phyloP scores from a whole-genome alignment of 2,113 vertebrate species.

The Thamnophis sirtalis region DNA sequence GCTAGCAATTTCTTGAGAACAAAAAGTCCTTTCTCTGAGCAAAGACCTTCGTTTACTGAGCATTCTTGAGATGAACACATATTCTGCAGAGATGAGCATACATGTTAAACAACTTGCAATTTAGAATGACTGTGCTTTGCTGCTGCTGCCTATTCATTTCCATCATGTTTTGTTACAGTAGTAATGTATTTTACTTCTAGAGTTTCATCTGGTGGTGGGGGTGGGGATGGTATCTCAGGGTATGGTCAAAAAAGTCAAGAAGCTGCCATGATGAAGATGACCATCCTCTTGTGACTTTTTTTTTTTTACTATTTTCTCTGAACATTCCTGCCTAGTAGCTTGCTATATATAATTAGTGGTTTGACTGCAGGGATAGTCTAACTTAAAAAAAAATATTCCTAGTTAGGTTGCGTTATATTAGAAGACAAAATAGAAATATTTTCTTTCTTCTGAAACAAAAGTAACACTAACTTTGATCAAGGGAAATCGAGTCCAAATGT shows the following conservation, averaged over 20 bases:
- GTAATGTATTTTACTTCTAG: background rate
- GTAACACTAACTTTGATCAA: background rate
- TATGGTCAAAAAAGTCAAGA: background rate
- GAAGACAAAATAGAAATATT: background rate
- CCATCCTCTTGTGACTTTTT: background rate
- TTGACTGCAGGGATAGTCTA: background rate
- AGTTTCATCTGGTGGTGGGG: background rate
- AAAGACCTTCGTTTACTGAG: background rate
- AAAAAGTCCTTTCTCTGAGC: background rate
- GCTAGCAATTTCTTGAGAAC: slow-evolving; percentile 6
- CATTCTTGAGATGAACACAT: background rate
- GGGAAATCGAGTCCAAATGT: background rate
- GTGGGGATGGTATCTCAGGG: background rate
- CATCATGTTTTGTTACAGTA: background rate
- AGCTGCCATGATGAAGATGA: background rate
- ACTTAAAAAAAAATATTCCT: background rate
- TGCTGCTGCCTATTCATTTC: background rate
- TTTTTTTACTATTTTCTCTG: background rate
- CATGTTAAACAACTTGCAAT: background rate
- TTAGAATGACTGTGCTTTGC: background rate
- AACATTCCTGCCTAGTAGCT: background rate
- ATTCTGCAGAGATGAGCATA: background rate
- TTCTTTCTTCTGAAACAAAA: background rate
- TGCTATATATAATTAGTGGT: background rate
- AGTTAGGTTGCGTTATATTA: background rate